Conservation (phyloP, 1,140 invertebrate species). For the Drosophila asahinai region DNA sequence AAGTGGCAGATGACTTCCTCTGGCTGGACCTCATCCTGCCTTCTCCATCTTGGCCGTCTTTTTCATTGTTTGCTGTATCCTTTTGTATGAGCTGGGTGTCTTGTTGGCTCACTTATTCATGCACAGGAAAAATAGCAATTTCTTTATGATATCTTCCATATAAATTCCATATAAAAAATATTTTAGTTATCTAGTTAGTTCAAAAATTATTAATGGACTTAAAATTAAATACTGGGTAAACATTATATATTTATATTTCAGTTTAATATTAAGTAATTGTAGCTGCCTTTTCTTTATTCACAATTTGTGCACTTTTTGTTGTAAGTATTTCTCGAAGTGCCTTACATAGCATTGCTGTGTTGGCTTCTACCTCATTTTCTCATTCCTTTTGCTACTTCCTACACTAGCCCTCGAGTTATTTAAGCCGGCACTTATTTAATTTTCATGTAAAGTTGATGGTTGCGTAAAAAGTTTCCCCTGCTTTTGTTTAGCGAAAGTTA, state of each 20-base stretch:
- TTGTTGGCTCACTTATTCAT: slow-evolving; percentile 33
- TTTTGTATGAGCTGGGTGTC: slow-evolving; percentile 35
- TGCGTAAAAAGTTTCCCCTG: slow-evolving; percentile 26
- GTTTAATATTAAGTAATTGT: neutral
- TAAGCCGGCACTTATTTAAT: slow-evolving; percentile 81
- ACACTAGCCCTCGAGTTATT: slow-evolving; percentile 57
- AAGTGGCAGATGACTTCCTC: slow-evolving; percentile 49
- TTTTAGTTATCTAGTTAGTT: neutral
- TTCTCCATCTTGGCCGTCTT: slow-evolving; percentile 28
- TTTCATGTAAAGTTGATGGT: slow-evolving; percentile 74
- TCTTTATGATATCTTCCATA: no score
- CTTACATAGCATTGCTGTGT: slow-evolving; percentile 1
- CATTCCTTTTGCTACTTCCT: slow-evolving; percentile 6
- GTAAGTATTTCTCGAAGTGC: neutral
- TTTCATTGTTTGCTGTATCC: slow-evolving; percentile 38
- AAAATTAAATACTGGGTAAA: no score
- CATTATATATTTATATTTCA: no score
- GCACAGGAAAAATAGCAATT: slow-evolving; percentile 2
- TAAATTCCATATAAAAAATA: no score
- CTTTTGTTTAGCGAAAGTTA: slow-evolving; percentile 51
- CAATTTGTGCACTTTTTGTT: neutral
- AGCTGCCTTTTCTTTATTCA: slow-evolving; percentile 1
- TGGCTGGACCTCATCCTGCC: slow-evolving; percentile 42
- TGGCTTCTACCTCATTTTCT: slow-evolving; percentile 20
- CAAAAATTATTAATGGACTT: no score